Conservation (phyloP, 2,888 invertebrate species). For the Limnephilus lunatus region DNA sequence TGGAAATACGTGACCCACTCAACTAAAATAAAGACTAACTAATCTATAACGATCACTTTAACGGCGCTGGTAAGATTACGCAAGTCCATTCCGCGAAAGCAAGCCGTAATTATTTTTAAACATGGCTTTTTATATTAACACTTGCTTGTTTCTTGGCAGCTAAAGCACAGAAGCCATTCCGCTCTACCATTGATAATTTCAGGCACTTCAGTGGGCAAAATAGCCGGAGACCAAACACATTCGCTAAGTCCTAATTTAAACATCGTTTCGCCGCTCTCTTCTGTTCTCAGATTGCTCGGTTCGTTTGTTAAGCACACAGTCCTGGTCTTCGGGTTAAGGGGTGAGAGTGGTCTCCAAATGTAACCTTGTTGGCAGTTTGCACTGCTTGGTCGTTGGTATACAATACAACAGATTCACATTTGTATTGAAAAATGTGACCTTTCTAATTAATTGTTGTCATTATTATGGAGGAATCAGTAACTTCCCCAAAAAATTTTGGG, state of each 20-base stretch:
- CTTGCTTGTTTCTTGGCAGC: background rate
- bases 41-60: background rate
- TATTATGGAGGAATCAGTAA: too few species aligned
- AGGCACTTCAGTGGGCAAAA: background rate
- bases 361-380: background rate
- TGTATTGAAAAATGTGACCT: background rate
- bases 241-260: conserved; percentile 18
- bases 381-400: background rate
- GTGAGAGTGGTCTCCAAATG: background rate
- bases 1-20: background rate
- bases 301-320: background rate
- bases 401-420: background rate
- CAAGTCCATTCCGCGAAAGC: background rate
- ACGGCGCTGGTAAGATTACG: background rate
- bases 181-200: conserved; percentile 7
- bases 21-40: background rate
- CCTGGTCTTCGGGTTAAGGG: background rate
- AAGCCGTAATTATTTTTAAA: background rate
- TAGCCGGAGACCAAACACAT: conserved; percentile 19
- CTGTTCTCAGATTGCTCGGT: background rate
- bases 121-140: background rate
- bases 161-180: background rate
- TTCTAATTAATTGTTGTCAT: too few species aligned
- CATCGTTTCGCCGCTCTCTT: background rate
- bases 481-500: too few species aligned